A percentile compares a stretch with the other conserved stretches of the same genome.
phyloP scores from a whole-genome alignment of 2,888 invertebrate species.

The Cecidostiba fungosa region DNA sequence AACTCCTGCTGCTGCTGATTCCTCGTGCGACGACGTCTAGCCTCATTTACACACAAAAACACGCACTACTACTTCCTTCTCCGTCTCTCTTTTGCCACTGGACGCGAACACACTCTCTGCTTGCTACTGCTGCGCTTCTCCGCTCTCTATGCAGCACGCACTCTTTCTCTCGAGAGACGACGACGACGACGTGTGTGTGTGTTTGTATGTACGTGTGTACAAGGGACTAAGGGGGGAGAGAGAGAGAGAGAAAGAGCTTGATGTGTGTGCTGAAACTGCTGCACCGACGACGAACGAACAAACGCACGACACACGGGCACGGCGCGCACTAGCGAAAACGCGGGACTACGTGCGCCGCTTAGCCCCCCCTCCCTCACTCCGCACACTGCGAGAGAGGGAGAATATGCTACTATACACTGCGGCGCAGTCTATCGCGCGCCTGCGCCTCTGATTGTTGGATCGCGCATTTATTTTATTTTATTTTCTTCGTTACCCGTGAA shows the following conservation, averaged over 20 bases:
- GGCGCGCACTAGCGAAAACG: slow-evolving; percentile 52
- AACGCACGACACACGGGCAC: slow-evolving; percentile 59
- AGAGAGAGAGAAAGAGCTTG: background rate
- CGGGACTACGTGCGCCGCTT: slow-evolving; percentile 31
- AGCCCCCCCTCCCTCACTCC: background rate
- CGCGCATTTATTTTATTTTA: no score
- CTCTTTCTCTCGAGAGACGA: slow-evolving; percentile 2
- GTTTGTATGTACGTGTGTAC: background rate
- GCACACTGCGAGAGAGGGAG: background rate
- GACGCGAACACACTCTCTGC: slow-evolving; percentile 3
- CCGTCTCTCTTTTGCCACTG: background rate
- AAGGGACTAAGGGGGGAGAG: background rate
- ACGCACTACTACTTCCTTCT: background rate
- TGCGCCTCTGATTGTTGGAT: background rate
- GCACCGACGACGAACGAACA: slow-evolving; percentile 13
- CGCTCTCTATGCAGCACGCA: background rate
- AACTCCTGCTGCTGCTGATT: background rate
- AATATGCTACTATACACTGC: background rate
- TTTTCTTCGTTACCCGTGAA: no score
- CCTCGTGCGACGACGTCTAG: background rate
- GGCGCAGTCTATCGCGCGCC: background rate
- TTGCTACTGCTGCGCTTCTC: background rate
- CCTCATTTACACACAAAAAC: slow-evolving; percentile 3
- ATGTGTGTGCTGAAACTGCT: background rate
- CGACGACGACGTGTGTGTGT: background rate